phyloP scores from a whole-genome alignment of 2,888 invertebrate genomes.

The Eilema griseolum region DNA sequence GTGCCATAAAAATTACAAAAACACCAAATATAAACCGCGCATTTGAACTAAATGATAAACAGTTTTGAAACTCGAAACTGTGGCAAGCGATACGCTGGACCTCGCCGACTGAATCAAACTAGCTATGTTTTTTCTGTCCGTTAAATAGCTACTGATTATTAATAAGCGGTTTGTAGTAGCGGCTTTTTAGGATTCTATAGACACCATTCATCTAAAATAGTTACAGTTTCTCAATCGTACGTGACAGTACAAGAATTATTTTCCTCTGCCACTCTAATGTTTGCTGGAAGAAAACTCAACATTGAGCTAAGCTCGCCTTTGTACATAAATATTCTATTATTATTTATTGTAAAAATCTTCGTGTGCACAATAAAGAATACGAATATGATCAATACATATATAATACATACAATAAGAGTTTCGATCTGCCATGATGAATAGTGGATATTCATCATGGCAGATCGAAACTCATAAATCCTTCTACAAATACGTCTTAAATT shows the following conservation, averaged over 20 bases:
- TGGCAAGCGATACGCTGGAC: slow-evolving; percentile 26
- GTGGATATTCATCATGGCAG: no score
- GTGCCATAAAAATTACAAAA: neutral
- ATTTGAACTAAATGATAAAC: neutral
- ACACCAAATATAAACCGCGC: neutral
- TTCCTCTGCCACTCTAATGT: no score
- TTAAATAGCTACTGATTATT: neutral
- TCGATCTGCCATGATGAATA: no score
- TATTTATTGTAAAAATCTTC: no score
- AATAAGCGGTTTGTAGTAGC: neutral
- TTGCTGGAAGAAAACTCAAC: no score
- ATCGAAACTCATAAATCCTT: neutral
- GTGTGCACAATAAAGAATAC: no score
- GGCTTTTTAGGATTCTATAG: neutral
- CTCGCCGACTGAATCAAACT: slow-evolving; percentile 34
- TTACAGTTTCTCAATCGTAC: neutral
- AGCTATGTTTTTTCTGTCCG: slow-evolving; percentile 14
- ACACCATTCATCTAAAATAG: neutral
- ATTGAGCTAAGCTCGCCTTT: no score
- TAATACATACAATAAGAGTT: no score
- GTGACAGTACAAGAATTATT: no score
- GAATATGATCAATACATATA: no score
- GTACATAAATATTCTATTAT: no score
- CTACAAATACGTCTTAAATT: neutral
- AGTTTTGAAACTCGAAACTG: neutral